Conservation (phyloP, 23 tunicate species). For the Trididemnum nubilum region DNA sequence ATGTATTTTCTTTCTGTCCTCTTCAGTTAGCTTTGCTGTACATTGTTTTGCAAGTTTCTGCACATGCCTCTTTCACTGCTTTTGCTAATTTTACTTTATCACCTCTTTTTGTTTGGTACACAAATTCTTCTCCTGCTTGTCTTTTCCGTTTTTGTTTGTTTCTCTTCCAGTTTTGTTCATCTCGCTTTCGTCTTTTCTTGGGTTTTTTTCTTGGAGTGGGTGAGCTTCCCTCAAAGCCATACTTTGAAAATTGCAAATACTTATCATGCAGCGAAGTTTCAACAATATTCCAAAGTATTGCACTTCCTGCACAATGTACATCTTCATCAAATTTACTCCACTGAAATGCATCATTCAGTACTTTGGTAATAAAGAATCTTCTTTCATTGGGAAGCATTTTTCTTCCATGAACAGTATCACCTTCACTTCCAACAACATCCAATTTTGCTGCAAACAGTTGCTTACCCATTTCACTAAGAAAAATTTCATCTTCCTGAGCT, state of each 20-base stretch:
- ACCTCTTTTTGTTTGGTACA: background rate
- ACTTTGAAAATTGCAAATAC: background rate
- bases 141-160: background rate
- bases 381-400: background rate
- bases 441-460: background rate
- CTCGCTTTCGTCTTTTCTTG: slow-evolving; percentile 5
- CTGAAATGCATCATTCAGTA: background rate
- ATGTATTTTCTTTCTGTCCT: slow-evolving; percentile 6
- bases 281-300: background rate
- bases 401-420: background rate
- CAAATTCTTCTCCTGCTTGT: slow-evolving; percentile 15
- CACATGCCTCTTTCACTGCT: background rate
- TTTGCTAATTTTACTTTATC: background rate
- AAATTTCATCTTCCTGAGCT: background rate
- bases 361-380: background rate
- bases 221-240: background rate
- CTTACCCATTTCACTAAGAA: background rate
- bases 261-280: background rate
- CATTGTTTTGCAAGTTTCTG: slow-evolving; percentile 3
- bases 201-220: background rate
- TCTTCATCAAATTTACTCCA: background rate
- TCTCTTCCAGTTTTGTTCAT: background rate
- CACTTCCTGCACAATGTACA: background rate
- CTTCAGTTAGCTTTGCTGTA: background rate
- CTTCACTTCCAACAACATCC: slow-evolving; percentile 1